These are phyloP conservation scores for Lordiphosa fenestrarum DNA, from an alignment of 2,888 invertebrate genomes.

Conservation along the genomic window DNA sequence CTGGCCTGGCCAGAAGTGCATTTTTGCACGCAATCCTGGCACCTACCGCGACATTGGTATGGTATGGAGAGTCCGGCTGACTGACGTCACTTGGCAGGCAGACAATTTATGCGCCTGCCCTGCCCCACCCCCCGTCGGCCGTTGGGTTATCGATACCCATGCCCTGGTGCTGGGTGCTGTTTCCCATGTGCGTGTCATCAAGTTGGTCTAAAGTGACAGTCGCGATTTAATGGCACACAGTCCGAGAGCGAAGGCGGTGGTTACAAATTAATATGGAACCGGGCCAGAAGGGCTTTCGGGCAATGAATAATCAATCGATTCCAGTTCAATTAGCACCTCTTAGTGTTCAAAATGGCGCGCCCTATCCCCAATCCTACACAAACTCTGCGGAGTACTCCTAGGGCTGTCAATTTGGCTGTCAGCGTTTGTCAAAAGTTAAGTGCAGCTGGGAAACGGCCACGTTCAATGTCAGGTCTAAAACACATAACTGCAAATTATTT, in stretches of 20 bases:
- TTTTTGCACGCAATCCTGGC: slow-evolving; percentile 75
- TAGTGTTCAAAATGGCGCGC: slow-evolving; percentile 76
- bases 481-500: slow-evolving; percentile 64
- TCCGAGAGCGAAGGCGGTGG: slow-evolving; percentile 43
- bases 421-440: slow-evolving; percentile 68
- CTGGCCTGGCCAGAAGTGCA: slow-evolving; percentile 65
- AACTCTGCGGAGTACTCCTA: slow-evolving; percentile 1
- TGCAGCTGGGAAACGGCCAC: slow-evolving; percentile 32
- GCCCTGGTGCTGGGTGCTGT: slow-evolving; percentile 18
- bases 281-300: slow-evolving; percentile 19
- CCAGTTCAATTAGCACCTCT: slow-evolving; percentile 77
- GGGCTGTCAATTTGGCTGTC: slow-evolving; percentile 44
- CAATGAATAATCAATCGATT: slow-evolving; percentile 73
- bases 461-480: slow-evolving; percentile 58
- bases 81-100: slow-evolving; percentile 39
- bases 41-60: slow-evolving; percentile 29
- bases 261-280: slow-evolving; percentile 74
- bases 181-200: slow-evolving; percentile 78
- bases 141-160: slow-evolving; percentile 57
- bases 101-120: slow-evolving; percentile 40
- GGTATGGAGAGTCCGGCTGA: slow-evolving; percentile 11
- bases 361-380: slow-evolving; percentile 30
- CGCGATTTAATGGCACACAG: slow-evolving; percentile 77
- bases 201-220: slow-evolving; percentile 79
- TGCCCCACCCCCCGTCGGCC: slow-evolving; percentile 11